Percentiles rank a stretch among this genome's conserved stretches.
phyloP scores from a whole-genome alignment of 2,888 invertebrate species.

The Carcina quercana region DNA sequence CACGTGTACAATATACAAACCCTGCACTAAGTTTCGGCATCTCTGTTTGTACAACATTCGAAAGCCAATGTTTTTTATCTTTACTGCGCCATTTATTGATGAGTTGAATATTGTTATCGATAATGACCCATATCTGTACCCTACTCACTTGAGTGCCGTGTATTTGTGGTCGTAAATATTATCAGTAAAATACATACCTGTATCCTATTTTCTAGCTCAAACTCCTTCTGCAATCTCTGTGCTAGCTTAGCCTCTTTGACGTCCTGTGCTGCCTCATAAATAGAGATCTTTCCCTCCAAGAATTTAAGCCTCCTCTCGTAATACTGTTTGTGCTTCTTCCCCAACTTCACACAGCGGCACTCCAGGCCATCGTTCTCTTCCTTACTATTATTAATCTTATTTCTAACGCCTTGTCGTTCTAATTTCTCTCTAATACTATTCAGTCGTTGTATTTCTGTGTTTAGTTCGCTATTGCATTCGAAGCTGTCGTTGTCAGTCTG shows the following conservation, averaged over 20 bases:
- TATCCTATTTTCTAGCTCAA: constrained; percentile 65
- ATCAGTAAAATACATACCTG: constrained; percentile 48
- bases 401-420: constrained; percentile 73
- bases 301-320: constrained; percentile 79
- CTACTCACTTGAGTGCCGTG: no score
- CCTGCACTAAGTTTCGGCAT: no score
- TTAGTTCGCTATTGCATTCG: constrained; percentile 69
- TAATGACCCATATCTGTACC: no score
- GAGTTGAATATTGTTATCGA: no score
- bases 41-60: no score
- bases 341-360: constrained; percentile 67
- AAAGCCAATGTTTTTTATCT: no score
- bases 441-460: constrained; percentile 77
- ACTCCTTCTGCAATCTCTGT: constrained; percentile 77
- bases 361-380: constrained; percentile 60
- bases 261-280: constrained; percentile 79
- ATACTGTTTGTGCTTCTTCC: constrained; percentile 76
- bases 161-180: no score
- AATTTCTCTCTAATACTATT: constrained; percentile 77
- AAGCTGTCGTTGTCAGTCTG: constrained; percentile 75
- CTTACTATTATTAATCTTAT: constrained; percentile 58
- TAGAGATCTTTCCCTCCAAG: constrained; percentile 77
- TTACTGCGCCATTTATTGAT: no score
- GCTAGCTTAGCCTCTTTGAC: constrained; percentile 75
- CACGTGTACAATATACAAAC: no score